A percentile compares a stretch with the other conserved stretches of the same genome.
Conservation (phyloP, 2,888 invertebrate genomes). For the Hirtodrosophila alboralis region DNA sequence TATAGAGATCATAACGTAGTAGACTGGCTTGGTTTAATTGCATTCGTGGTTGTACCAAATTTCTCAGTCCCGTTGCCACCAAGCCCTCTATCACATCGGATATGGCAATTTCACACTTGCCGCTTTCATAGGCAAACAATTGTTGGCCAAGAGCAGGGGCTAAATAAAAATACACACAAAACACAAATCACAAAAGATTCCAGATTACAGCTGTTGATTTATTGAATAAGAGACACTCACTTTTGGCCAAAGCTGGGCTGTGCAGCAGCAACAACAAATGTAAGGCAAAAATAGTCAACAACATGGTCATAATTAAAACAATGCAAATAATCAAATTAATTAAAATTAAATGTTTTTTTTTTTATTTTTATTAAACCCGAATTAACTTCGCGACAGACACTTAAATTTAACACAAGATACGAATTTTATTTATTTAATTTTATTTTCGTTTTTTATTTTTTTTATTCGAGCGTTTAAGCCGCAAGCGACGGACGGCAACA, state of each 20-base stretch:
- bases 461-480: slow-evolving; percentile 27
- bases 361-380: too few relatives aligned
- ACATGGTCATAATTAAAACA: slow-evolving; percentile 31
- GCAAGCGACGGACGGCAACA: slow-evolving; percentile 34
- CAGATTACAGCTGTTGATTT: slow-evolving; percentile 20
- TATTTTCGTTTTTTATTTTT: too few relatives aligned
- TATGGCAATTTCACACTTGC: slow-evolving; percentile 72
- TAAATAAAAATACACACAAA: slow-evolving; percentile 13
- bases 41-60: slow-evolving; percentile 44
- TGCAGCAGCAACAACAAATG: slow-evolving; percentile 13
- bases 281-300: slow-evolving; percentile 11
- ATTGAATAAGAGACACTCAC: slow-evolving; percentile 35
- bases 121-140: slow-evolving; percentile 69
- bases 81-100: slow-evolving; percentile 66
- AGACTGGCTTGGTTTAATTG: slow-evolving; percentile 51
- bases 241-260: slow-evolving; percentile 26
- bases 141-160: slow-evolving; percentile 17
- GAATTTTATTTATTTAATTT: slow-evolving; percentile 19
- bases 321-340: slow-evolving; percentile 16
- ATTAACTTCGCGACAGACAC: slow-evolving; percentile 30
- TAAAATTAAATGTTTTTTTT: slow-evolving; percentile 11
- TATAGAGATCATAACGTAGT: slow-evolving; percentile 78
- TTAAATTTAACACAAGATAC: slow-evolving; percentile 26
- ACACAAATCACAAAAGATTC: too few relatives aligned
- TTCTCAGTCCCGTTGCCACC: slow-evolving; percentile 55